Conservation (phyloP, 2,888 invertebrate species). For the Parthenolecanium corni region DNA sequence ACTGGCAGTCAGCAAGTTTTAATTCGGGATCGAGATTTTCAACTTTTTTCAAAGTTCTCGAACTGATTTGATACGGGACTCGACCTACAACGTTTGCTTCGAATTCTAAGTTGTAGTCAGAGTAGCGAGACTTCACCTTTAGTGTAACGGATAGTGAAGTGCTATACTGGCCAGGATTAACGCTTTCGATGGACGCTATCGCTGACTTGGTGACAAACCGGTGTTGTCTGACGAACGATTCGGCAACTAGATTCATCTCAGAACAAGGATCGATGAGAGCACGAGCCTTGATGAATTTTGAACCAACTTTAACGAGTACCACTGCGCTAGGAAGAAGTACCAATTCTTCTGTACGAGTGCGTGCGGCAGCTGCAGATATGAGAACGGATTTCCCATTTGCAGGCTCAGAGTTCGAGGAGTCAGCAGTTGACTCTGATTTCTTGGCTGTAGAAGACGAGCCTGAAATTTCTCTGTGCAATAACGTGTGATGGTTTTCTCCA, state of each 20-base stretch:
- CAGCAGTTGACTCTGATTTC: no score
- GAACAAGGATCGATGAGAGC: conserved; percentile 11
- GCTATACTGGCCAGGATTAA: not conserved
- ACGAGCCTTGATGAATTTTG: not conserved
- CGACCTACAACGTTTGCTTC: conserved; percentile 10
- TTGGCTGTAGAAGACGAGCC: not conserved
- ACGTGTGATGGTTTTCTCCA: not conserved
- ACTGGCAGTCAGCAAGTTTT: not conserved
- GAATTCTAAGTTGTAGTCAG: not conserved
- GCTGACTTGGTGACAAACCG: not conserved
- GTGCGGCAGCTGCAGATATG: not conserved
- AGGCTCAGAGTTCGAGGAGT: not conserved
- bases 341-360: not conserved
- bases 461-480: not conserved
- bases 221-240: not conserved
- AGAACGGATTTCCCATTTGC: no score
- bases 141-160: not conserved
- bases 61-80: not conserved
- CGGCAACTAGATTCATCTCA: conserved; percentile 6
- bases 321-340: conserved; percentile 10
- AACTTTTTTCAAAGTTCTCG: not conserved
- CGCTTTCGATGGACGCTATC: not conserved
- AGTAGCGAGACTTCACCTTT: conserved; percentile 5
- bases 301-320: not conserved
- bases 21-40: not conserved